phyloP scores from a whole-genome alignment of 2,797 vertebrate species.

The Nyctalus aviator region DNA sequence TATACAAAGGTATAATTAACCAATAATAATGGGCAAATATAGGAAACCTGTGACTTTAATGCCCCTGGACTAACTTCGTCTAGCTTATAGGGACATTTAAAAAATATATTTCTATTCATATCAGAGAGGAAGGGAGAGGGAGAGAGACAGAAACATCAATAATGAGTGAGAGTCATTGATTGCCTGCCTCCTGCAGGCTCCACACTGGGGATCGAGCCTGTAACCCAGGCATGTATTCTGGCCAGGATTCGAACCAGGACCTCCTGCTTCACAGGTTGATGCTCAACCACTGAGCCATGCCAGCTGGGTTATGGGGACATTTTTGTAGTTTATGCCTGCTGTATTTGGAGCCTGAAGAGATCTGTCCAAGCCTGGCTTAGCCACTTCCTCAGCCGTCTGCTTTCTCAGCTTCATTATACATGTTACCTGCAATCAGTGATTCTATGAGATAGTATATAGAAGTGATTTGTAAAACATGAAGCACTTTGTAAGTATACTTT shows the following conservation, averaged over 20 bases:
- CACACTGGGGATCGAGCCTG: no score
- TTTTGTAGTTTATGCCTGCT: not conserved
- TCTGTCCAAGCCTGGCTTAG: not conserved
- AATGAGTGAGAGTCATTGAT: no score
- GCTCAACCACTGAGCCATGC: no score
- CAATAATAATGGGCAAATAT: not conserved
- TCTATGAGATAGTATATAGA: not conserved
- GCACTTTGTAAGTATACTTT: not conserved
- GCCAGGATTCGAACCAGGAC: no score
- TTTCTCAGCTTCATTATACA: not conserved
- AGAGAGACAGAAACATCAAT: no score
- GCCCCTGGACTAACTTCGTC: not conserved
- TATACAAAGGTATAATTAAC: not conserved
- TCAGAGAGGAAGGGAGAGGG: no score
- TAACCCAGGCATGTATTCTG: no score
- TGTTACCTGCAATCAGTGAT: not conserved
- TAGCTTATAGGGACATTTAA: not conserved
- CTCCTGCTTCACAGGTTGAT: no score
- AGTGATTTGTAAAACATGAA: not conserved
- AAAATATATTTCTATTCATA: no score
- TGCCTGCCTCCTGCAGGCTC: no score
- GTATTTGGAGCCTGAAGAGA: not conserved
- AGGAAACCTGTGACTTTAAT: not conserved
- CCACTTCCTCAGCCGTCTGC: not conserved
- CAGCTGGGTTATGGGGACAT: fast-evolving